phyloP scores from a whole-genome alignment of 2,113 vertebrate species.

The Malurus melanocephalus region DNA sequence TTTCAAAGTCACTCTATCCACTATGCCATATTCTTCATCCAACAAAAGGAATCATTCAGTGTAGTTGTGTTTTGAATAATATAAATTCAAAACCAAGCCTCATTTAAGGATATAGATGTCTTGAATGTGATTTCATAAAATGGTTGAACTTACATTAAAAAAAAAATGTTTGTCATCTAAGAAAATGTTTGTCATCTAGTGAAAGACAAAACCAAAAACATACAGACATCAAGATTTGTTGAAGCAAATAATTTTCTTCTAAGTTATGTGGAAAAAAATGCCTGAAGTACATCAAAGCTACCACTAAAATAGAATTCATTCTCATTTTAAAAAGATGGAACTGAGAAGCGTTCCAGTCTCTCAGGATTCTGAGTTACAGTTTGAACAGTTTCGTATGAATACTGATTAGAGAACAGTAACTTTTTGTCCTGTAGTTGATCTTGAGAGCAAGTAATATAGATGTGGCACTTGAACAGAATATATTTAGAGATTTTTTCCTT shows the following conservation, averaged over 20 bases:
- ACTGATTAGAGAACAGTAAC: neutral
- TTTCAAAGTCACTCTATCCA: neutral
- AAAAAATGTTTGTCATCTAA: neutral
- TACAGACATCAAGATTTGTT: neutral
- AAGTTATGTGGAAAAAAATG: neutral
- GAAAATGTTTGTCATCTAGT: neutral
- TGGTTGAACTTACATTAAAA: neutral
- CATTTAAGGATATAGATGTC: neutral
- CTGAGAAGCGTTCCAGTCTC: neutral
- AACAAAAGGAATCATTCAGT: neutral
- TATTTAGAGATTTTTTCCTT: neutral
- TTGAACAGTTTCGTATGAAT: slow-evolving; percentile 8
- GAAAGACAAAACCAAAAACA: neutral
- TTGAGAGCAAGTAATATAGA: neutral
- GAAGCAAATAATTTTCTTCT: slow-evolving; percentile 3
- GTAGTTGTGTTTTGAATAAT: neutral
- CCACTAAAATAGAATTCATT: neutral
- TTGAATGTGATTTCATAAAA: neutral
- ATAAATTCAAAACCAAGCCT: neutral
- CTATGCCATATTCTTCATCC: neutral
- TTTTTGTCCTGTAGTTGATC: slow-evolving; percentile 1
- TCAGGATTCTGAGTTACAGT: neutral
- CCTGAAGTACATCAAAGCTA: slow-evolving; percentile 15
- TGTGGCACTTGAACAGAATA: neutral
- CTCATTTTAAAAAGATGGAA: neutral